phyloP scores from a whole-genome alignment of 2,888 invertebrate genomes.

The Orthosia cruda region DNA sequence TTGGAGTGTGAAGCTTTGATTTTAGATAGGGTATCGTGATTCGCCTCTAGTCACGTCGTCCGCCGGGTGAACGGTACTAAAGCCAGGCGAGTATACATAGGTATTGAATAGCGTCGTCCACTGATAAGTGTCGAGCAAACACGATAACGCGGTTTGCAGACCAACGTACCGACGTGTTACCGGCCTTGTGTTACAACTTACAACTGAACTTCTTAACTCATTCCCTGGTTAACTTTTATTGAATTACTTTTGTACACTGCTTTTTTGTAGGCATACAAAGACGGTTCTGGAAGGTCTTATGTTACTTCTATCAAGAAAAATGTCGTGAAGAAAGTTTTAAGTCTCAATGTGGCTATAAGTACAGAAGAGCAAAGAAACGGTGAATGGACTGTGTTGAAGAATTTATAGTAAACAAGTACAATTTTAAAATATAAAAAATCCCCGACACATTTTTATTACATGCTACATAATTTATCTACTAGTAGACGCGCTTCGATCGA shows the following conservation, averaged over 20 bases:
- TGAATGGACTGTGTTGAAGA: neutral
- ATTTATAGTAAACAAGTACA: too few species aligned
- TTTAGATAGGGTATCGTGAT: conserved; percentile 67
- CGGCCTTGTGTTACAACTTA: conserved; percentile 51
- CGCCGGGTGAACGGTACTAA: conserved; percentile 67
- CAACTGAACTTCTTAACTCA: conserved; percentile 38
- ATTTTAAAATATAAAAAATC: too few species aligned
- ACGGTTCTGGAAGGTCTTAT: neutral
- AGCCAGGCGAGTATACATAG: conserved; percentile 56
- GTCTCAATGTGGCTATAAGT: neutral
- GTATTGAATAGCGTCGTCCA: conserved; percentile 64
- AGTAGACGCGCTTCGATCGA: too few species aligned
- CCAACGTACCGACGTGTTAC: conserved; percentile 61
- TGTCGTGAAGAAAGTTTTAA: neutral
- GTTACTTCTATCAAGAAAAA: neutral
- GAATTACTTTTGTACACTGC: neutral
- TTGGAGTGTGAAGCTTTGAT: conserved; percentile 53
- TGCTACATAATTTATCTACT: too few species aligned
- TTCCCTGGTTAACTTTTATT: conserved; percentile 4
- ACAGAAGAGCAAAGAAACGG: neutral
- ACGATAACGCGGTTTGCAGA: conserved; percentile 76
- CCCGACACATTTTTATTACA: too few species aligned
- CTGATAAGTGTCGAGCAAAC: conserved; percentile 80
- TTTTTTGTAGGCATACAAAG: conserved; percentile 5
- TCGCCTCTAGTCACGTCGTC: conserved; percentile 66